These are phyloP conservation scores for Drosophila demipolita DNA, from an alignment of 2,888 invertebrate species.

Conservation along the genomic window DNA sequence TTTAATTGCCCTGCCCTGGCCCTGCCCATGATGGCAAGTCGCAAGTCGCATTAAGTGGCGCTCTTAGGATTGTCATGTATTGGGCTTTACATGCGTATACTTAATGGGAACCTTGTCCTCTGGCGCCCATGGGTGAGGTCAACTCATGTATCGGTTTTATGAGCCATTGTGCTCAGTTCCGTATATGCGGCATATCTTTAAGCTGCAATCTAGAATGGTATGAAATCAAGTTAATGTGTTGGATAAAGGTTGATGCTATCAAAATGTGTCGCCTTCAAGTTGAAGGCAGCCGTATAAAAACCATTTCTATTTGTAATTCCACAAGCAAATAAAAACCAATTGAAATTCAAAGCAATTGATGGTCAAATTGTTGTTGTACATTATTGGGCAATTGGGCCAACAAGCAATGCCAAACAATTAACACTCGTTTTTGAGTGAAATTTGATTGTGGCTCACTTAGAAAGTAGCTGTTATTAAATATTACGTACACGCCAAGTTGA, in stretches of 20 bases:
- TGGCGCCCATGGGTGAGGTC: slow-evolving; percentile 55
- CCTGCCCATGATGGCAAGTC: slow-evolving; percentile 39
- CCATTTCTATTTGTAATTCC: slow-evolving; percentile 67
- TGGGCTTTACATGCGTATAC: slow-evolving; percentile 10
- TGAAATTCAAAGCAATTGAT: slow-evolving; percentile 73
- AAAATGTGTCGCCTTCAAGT: slow-evolving; percentile 60
- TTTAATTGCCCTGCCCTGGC: slow-evolving; percentile 58
- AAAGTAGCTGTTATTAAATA: slow-evolving; percentile 32
- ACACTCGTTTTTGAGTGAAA: slow-evolving; percentile 7
- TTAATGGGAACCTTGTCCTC: slow-evolving; percentile 33
- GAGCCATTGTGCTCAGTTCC: slow-evolving; percentile 56
- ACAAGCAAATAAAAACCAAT: slow-evolving; percentile 57
- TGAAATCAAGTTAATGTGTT: slow-evolving; percentile 22
- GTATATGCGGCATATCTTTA: slow-evolving; percentile 45
- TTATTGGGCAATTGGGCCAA: slow-evolving; percentile 45
- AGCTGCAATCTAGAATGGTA: slow-evolving; percentile 63
- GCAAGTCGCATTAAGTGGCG: slow-evolving; percentile 52
- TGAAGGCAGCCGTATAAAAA: slow-evolving; percentile 55
- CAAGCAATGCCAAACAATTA: slow-evolving; percentile 45
- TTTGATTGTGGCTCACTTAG: slow-evolving; percentile 11
- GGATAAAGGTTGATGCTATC: slow-evolving; percentile 21
- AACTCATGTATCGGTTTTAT: slow-evolving; percentile 33
- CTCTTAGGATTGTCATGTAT: slow-evolving; percentile 49
- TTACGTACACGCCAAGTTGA: slow-evolving; percentile 60
- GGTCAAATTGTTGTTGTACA: slow-evolving; percentile 28